Conservation (phyloP, 2,797 vertebrate genomes). For the Sylvilagus floridanus region DNA sequence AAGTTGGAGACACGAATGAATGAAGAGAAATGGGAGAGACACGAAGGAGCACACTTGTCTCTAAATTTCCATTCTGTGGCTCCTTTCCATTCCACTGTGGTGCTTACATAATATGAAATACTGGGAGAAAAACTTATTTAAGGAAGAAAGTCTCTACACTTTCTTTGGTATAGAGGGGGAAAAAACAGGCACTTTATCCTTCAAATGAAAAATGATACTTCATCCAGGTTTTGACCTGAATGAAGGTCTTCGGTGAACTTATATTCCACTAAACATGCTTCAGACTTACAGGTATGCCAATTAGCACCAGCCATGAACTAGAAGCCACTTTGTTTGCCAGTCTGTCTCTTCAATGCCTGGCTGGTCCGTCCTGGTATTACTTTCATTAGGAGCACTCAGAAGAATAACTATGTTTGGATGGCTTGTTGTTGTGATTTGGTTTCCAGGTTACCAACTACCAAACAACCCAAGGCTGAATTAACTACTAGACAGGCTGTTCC, state of each 20-base stretch:
- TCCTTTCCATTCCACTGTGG: background rate
- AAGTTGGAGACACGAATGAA: background rate
- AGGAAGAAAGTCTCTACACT: background rate
- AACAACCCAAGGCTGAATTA: constrained; percentile 79
- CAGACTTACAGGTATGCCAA: constrained; percentile 29
- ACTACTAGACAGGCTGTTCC: constrained; percentile 60
- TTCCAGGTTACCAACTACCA: constrained; percentile 87
- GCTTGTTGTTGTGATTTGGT: constrained; percentile 86
- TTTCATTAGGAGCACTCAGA: constrained; percentile 73
- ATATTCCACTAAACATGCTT: constrained; percentile 50
- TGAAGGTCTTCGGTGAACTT: constrained; percentile 10
- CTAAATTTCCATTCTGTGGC: background rate
- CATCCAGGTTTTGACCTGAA: background rate
- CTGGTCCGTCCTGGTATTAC: constrained; percentile 73
- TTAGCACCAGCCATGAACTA: constrained; percentile 38
- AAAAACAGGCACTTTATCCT: background rate
- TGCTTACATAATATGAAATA: background rate
- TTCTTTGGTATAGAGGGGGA: background rate
- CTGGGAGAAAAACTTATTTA: background rate
- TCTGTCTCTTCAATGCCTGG: constrained; percentile 63
- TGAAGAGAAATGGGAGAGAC: background rate
- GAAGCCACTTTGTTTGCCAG: constrained; percentile 70
- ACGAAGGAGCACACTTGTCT: background rate
- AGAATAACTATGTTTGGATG: constrained; percentile 78
- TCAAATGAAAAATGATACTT: background rate